These are phyloP conservation scores for Drosophila nannoptera DNA, from an alignment of 1,140 invertebrate genomes.

Conservation along the genomic window DNA sequence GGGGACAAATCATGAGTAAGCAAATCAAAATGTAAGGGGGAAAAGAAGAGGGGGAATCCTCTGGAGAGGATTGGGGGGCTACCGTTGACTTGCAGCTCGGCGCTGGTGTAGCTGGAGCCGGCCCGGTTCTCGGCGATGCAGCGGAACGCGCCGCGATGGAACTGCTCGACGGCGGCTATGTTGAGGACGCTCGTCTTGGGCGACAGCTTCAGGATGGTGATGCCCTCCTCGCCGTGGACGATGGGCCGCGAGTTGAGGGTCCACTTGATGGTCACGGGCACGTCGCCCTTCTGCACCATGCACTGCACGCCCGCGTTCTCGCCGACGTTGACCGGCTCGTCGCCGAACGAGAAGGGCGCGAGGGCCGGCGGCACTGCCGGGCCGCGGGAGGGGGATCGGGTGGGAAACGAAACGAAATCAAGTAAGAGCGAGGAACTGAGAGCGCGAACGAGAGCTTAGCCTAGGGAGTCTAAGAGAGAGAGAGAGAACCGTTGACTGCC, in stretches of 20 bases:
- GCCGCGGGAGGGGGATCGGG: neutral
- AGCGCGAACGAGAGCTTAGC: neutral
- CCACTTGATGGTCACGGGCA: conserved; percentile 85
- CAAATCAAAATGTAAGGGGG: conserved; percentile 3
- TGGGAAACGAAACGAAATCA: conserved; percentile 12
- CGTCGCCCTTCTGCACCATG: conserved; percentile 86
- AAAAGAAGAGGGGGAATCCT: too few species aligned
- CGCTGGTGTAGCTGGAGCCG: conserved; percentile 81
- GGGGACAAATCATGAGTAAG: conserved; percentile 30
- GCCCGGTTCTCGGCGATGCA: conserved; percentile 83
- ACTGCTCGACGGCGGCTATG: conserved; percentile 81
- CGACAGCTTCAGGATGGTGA: conserved; percentile 82
- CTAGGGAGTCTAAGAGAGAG: neutral
- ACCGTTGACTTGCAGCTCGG: conserved; percentile 83
- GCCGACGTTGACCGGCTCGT: conserved; percentile 86
- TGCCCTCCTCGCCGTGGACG: conserved; percentile 79
- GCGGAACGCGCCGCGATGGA: conserved; percentile 83
- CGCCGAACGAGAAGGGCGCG: conserved; percentile 85
- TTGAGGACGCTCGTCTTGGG: conserved; percentile 85
- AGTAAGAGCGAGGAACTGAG: conserved; percentile 8
- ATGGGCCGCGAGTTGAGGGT: conserved; percentile 79
- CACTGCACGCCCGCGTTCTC: conserved; percentile 87
- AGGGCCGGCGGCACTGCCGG: conserved; percentile 79
- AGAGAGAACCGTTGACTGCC: conserved; percentile 82
- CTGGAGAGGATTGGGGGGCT: conserved; percentile 25